Conservation (phyloP, 2,888 invertebrate species). For the Girardia tigrina region DNA sequence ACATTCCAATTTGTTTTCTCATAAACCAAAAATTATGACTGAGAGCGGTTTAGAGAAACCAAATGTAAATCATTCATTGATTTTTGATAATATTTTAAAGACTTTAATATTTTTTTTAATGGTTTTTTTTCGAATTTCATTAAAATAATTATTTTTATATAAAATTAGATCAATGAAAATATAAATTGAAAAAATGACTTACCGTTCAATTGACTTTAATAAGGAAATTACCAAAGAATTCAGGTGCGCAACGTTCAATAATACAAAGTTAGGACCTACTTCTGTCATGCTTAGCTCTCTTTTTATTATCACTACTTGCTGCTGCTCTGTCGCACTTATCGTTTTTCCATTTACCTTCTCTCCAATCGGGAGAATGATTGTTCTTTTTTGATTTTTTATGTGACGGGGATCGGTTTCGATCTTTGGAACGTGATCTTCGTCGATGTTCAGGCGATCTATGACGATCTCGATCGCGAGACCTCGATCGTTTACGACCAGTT, state of each 20-base stretch:
- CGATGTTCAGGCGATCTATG: neutral
- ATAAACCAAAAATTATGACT: too few relatives aligned
- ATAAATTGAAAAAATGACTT: neutral
- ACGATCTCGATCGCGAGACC: neutral
- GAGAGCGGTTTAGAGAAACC: too few relatives aligned
- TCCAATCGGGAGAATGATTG: neutral
- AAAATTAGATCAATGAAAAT: too few relatives aligned
- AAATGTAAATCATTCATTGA: too few relatives aligned
- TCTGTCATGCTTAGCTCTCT: neutral
- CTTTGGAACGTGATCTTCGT: neutral
- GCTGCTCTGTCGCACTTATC: neutral
- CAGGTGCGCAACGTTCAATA: slow-evolving; percentile 14
- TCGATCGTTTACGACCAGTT: neutral
- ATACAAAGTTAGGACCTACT: slow-evolving; percentile 15
- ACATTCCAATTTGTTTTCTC: too few relatives aligned
- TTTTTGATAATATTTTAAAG: too few relatives aligned
- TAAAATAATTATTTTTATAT: too few relatives aligned
- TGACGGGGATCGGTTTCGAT: neutral
- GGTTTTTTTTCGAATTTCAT: too few relatives aligned
- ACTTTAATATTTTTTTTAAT: too few relatives aligned
- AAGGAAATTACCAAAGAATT: slow-evolving; percentile 8
- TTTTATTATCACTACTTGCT: neutral
- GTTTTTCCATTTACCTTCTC: slow-evolving; percentile 16
- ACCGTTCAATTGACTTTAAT: neutral
- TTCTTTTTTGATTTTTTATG: neutral